Evolutionary conservation across 2,888 invertebrate species (phyloP).

Genomic region (Dione juno): DNA sequence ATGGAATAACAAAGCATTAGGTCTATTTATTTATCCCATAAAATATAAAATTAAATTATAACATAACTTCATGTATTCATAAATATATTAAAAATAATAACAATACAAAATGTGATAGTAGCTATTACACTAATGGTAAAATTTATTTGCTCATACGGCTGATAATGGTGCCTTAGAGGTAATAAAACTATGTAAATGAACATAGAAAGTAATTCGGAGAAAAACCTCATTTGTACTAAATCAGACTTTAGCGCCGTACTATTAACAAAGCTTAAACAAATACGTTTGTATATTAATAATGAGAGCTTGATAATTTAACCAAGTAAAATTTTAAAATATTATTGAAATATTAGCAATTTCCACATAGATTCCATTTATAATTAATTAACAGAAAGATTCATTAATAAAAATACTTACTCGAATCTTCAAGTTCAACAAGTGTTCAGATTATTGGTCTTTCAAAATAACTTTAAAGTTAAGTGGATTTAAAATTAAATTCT

Average conservation of each 20-base stretch:
- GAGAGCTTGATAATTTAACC: not conserved
- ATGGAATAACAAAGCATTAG: too few relatives aligned
- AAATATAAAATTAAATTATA: too few relatives aligned
- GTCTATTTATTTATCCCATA: too few relatives aligned
- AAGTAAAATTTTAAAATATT: not conserved
- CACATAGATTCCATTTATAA: not conserved
- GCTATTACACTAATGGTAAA: constrained; percentile 1
- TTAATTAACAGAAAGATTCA: not conserved
- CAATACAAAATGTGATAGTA: constrained; percentile 2
- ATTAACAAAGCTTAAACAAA: constrained; percentile 32
- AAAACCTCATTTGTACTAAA: constrained; percentile 41
- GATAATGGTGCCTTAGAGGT: constrained; percentile 43
- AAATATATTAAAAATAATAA: too few relatives aligned
- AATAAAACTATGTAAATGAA: constrained; percentile 44
- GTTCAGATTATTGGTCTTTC: constrained; percentile 34
- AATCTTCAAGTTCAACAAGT: constrained; percentile 37
- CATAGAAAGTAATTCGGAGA: constrained; percentile 38
- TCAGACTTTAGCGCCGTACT: constrained; percentile 39
- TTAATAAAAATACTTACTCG: constrained; percentile 9
- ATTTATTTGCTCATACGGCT: constrained; percentile 36
- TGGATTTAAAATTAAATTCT: constrained; percentile 37
- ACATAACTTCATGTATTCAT: too few relatives aligned
- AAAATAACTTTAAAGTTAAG: constrained; percentile 37
- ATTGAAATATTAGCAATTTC: not conserved
- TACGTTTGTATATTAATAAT: too few relatives aligned